Percentiles rank a stretch among this genome's conserved stretches.
Evolutionary conservation across 2,113 vertebrate genomes (phyloP).

Genomic region (Macrotis lagotis): DNA sequence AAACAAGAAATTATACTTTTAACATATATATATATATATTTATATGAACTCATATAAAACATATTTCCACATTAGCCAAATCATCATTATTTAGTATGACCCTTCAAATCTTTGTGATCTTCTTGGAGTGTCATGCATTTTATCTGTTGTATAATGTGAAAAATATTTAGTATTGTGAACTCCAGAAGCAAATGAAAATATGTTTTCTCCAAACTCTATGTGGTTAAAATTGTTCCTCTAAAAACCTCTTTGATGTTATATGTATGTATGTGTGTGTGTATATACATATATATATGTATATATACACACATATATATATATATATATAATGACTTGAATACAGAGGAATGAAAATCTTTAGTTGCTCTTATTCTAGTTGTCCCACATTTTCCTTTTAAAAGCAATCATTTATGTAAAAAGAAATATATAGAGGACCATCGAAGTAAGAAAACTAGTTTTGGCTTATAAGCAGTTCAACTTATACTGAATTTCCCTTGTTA

Average conservation of each 20-base stretch:
- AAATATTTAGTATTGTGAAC: neutral
- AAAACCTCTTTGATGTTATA: conserved; percentile 3
- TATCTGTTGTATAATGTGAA: neutral
- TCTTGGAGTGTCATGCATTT: neutral
- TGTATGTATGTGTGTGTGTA: too few species aligned
- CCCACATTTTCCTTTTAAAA: neutral
- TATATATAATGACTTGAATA: neutral
- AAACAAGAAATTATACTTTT: neutral
- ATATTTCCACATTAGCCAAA: neutral
- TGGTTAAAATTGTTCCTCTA: conserved; percentile 22
- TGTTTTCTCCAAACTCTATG: neutral
- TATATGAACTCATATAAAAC: neutral
- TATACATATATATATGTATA: too few species aligned
- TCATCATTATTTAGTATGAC: neutral
- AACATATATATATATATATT: too few species aligned
- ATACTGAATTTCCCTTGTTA: neutral
- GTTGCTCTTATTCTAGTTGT: conserved; percentile 18
- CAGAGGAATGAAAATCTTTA: conserved; percentile 33
- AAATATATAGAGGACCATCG: too few species aligned
- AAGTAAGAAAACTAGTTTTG: neutral
- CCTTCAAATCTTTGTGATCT: conserved; percentile 18
- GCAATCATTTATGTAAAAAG: neutral
- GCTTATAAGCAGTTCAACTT: neutral
- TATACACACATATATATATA: too few species aligned
- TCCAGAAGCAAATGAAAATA: neutral